phyloP scores from a whole-genome alignment of 1,140 invertebrate species.

The Trichonephila clavata region DNA sequence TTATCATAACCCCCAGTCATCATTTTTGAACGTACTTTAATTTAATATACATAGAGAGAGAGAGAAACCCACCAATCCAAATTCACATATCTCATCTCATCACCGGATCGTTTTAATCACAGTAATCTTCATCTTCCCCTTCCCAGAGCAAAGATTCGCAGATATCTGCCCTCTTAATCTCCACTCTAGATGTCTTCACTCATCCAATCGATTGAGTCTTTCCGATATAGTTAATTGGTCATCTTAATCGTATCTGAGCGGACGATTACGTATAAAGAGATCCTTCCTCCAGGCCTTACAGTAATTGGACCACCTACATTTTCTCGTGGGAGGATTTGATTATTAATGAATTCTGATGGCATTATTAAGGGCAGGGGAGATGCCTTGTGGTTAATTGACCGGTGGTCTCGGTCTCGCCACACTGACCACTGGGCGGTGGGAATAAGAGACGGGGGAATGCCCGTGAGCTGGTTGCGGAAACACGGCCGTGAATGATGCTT shows the following conservation, averaged over 20 bases:
- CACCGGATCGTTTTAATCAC: no score
- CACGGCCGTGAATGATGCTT: not conserved
- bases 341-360: slow-evolving; percentile 62
- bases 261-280: slow-evolving; percentile 48
- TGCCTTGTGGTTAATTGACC: slow-evolving; percentile 60
- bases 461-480: not conserved
- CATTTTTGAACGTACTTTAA: no score
- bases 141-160: no score
- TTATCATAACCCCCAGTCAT: no score
- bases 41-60: no score
- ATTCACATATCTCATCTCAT: no score
- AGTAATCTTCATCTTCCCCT: no score
- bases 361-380: slow-evolving; percentile 1
- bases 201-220: not conserved
- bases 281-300: not conserved
- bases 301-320: slow-evolving; percentile 8
- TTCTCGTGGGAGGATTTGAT: slow-evolving; percentile 10
- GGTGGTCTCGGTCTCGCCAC: slow-evolving; percentile 27
- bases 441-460: not conserved
- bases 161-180: no score
- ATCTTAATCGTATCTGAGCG: slow-evolving; percentile 39
- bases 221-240: slow-evolving; percentile 36
- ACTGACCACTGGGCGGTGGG: not conserved
- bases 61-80: no score
- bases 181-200: not conserved